Evolutionary conservation across 2,113 vertebrate genomes (phyloP), one percentile per base, ranked within the genome.

Genomic region (Motacilla tschutschensis): DNA sequence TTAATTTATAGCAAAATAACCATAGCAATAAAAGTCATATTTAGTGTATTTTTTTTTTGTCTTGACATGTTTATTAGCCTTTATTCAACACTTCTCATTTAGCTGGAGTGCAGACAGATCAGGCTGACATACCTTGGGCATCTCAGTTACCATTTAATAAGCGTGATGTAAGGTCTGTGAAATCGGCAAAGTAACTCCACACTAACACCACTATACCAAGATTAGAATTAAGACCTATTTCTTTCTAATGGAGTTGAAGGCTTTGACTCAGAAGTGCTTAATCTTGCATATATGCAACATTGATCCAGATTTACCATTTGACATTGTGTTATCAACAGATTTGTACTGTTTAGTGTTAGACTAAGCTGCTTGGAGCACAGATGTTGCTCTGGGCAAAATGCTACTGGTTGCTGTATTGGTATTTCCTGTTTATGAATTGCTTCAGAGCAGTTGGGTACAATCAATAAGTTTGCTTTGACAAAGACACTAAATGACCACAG

Each of bases 1-100:
- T 79, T 91, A 71, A 87, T 95, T 96, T 94, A 85, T 80, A 88
- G 62, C 80, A 87, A 94, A 90, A 89, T 70, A 67, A 65, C 29
- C 58, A 79, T 91, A 84, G 36, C 59, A 93, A 96, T 94, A 96
- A 96, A 97, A 92, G 85, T 62, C 35, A 65, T 84, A 63, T 92
- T 93, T 94, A 92, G 55, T 64, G 53, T 78, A 85, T 78, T 50
- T 57, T 8, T 57, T 8, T 33, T 73, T 62, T 85, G 87, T 71
- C 47, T 75, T 66, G 47, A 83, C 33, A 40, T 48, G 20, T 84
- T 88, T 88, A 38, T 17, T 67, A 67, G 78, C n/a, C 74, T 81
- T 74, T 64, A 8, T 76, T 91, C 26, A 46, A 15, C 40, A 35
- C 44, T 28, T 70, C 40, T 85, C 28, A 29, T 54, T 46, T 60